Evolutionary conservation across 1,140 invertebrate species (phyloP).

Genomic region (Hyphantria cunea): DNA sequence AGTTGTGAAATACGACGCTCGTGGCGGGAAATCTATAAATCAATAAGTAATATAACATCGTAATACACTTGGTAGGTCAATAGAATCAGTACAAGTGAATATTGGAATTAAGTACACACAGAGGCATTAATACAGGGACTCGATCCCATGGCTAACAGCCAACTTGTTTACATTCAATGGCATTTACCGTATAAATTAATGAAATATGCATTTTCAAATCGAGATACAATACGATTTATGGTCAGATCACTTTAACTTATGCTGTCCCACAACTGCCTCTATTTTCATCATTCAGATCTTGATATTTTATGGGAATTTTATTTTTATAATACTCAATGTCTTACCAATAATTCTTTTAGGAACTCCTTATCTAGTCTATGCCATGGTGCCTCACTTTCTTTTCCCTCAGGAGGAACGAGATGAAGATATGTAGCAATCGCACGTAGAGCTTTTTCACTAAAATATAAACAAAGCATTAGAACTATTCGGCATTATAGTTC

Average conservation of each 20-base stretch:
- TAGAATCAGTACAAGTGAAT: background rate
- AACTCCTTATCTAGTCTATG: slow-evolving; percentile 90
- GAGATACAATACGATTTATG: no score
- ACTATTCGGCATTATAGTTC: background rate
- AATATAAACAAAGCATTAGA: slow-evolving; percentile 12
- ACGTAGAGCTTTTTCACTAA: slow-evolving; percentile 90
- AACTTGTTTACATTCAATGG: no score
- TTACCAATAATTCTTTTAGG: slow-evolving; percentile 92
- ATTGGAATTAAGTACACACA: no score
- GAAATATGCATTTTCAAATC: no score
- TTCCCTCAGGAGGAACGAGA: slow-evolving; percentile 90
- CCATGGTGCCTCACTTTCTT: slow-evolving; percentile 86
- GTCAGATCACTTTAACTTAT: no score
- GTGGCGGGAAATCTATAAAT: slow-evolving; percentile 89
- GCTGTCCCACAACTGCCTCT: no score
- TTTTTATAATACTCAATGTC: slow-evolving; percentile 7
- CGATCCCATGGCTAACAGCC: no score
- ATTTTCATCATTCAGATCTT: no score
- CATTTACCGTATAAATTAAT: no score
- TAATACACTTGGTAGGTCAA: background rate
- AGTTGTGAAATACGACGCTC: slow-evolving; percentile 95
- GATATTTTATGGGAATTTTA: no score
- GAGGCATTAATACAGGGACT: no score
- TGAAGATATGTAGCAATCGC: slow-evolving; percentile 93
- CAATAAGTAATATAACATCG: slow-evolving; percentile 2